These are phyloP conservation scores for Chionoecetes opilio DNA, from an alignment of 1,140 invertebrate species.

Conservation along the genomic window DNA sequence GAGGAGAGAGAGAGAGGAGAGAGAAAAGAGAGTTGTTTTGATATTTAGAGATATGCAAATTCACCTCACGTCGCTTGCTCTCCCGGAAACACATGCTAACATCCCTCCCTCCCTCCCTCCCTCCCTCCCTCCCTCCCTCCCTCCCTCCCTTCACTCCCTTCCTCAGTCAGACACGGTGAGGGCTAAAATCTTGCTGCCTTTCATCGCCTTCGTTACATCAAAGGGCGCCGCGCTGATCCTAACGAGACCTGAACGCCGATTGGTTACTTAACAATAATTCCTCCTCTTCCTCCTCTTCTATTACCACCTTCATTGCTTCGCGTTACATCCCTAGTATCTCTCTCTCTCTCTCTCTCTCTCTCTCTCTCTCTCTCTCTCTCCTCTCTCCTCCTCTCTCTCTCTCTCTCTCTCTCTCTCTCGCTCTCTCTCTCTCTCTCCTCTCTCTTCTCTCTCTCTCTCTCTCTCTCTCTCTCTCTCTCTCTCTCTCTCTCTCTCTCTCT, in stretches of 20 bases:
- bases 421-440: not conserved
- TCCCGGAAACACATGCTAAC: not conserved
- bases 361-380: not conserved
- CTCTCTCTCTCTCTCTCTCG: not conserved
- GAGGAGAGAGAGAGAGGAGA: not conserved
- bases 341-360: not conserved
- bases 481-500: too few species aligned
- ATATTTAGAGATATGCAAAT: conserved; percentile 21
- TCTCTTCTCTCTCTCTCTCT: not conserved
- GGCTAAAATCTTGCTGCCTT: conserved; percentile 4
- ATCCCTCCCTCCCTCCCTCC: not conserved
- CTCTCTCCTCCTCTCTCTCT: not conserved
- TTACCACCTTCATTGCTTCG: not conserved
- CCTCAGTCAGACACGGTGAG: not conserved
- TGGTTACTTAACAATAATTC: not conserved
- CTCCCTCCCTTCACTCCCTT: too few species aligned
- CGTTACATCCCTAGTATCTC: too few species aligned
- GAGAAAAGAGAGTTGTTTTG: not conserved
- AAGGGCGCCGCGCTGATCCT: not conserved
- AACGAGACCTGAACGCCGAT: not conserved
- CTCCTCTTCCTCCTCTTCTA: not conserved
- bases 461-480: not conserved
- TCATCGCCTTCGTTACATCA: conserved; percentile 5
- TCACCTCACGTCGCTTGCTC: not conserved
- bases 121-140: not conserved